phyloP scores from a whole-genome alignment of 2,113 vertebrate species.

The Callopanchax toddi region DNA sequence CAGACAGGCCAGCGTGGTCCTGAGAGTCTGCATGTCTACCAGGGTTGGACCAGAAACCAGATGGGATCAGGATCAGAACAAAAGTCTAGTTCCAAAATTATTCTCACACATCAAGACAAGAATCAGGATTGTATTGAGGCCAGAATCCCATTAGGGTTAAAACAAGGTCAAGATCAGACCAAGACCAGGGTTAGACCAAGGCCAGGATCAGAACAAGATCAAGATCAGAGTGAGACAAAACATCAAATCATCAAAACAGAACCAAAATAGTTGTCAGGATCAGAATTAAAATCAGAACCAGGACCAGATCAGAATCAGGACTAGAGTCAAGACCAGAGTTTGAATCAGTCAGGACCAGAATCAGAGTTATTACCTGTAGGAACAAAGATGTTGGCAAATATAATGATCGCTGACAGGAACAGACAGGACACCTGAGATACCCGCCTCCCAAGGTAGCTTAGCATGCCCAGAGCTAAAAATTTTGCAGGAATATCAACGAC shows the following conservation, averaged over 20 bases:
- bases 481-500: slow-evolving; percentile 90
- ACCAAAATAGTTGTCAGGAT: too few species aligned
- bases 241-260: too few species aligned
- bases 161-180: background rate
- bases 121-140: background rate
- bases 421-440: slow-evolving; percentile 77
- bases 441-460: slow-evolving; percentile 85
- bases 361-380: slow-evolving; percentile 78
- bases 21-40: slow-evolving; percentile 77
- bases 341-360: background rate
- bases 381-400: slow-evolving; percentile 86
- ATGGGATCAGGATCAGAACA: background rate
- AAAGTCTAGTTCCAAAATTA: background rate
- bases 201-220: too few species aligned
- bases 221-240: too few species aligned
- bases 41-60: background rate
- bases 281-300: too few species aligned
- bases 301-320: too few species aligned
- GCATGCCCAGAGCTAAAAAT: slow-evolving; percentile 77
- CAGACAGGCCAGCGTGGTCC: slow-evolving; percentile 79
- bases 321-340: background rate
- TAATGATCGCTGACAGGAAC: slow-evolving; percentile 77
- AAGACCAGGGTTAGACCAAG: too few species aligned
- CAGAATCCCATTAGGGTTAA: too few species aligned
- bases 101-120: background rate